Conservation (phyloP, 2,113 vertebrate genomes). For the Electrona antarctica region DNA sequence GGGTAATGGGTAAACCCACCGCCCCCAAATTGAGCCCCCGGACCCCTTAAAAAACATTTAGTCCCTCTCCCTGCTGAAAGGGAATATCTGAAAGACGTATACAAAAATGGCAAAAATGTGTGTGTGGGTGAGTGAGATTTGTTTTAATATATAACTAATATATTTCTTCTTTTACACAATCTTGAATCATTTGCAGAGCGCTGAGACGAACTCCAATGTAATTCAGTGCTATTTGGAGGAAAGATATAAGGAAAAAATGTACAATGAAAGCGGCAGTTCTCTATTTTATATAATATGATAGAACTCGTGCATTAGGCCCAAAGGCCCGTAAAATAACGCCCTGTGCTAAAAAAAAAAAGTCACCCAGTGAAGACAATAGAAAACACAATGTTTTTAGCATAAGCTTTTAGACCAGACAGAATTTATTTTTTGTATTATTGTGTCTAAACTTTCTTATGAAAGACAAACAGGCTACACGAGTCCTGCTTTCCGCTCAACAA, state of each 20-base stretch:
- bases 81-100: constrained; percentile 40
- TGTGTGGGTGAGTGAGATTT: constrained; percentile 22
- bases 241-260: too few species aligned
- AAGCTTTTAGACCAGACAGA: not conserved
- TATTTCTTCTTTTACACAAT: not conserved
- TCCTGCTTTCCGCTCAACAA: not conserved
- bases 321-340: not conserved
- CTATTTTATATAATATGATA: too few species aligned
- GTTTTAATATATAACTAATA: constrained; percentile 21
- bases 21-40: constrained; percentile 61
- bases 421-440: not conserved
- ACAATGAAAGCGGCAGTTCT: too few species aligned
- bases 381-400: too few species aligned
- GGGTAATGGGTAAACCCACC: constrained; percentile 71
- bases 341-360: not conserved
- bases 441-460: too few species aligned
- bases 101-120: constrained; percentile 51
- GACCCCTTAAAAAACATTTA: constrained; percentile 77
- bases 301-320: not conserved
- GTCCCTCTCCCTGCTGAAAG: constrained; percentile 66
- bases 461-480: too few species aligned
- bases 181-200: not conserved
- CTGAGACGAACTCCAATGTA: not conserved
- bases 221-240: not conserved
- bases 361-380: not conserved